Conservation (phyloP, 2,888 invertebrate genomes). For the Acrobasis consociella region DNA sequence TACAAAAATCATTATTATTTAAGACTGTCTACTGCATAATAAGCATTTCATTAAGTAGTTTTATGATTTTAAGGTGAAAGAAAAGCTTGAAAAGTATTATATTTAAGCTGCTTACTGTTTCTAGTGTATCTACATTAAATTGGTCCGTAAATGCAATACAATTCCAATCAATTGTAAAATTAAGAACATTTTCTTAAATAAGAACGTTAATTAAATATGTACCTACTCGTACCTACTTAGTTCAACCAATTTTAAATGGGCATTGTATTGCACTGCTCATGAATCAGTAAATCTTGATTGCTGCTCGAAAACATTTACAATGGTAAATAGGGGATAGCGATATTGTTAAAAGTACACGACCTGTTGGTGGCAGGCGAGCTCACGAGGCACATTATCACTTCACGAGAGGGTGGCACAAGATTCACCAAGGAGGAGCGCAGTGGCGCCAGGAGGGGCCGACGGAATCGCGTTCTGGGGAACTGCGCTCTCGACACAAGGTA, state of each 20-base stretch:
- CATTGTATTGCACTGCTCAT: slow-evolving; percentile 11
- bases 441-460: slow-evolving; percentile 9
- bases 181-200: too few species aligned
- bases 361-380: slow-evolving; percentile 25
- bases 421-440: slow-evolving; percentile 8
- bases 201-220: too few species aligned
- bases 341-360: slow-evolving; percentile 7
- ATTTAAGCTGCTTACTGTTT: not conserved
- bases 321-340: not conserved
- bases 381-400: slow-evolving; percentile 14
- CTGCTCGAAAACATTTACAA: not conserved
- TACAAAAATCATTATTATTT: too few species aligned
- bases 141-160: slow-evolving; percentile 8
- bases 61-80: not conserved
- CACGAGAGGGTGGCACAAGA: slow-evolving; percentile 17
- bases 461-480: not conserved
- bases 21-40: too few species aligned
- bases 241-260: not conserved
- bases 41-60: not conserved
- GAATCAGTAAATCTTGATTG: too few species aligned
- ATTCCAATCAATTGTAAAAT: not conserved
- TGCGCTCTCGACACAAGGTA: not conserved
- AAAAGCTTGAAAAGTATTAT: not conserved
- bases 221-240: not conserved
- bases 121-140: not conserved